These are phyloP conservation scores for Atractosteus spatula DNA, from an alignment of 2,113 vertebrate genomes.

Conservation along the genomic window DNA sequence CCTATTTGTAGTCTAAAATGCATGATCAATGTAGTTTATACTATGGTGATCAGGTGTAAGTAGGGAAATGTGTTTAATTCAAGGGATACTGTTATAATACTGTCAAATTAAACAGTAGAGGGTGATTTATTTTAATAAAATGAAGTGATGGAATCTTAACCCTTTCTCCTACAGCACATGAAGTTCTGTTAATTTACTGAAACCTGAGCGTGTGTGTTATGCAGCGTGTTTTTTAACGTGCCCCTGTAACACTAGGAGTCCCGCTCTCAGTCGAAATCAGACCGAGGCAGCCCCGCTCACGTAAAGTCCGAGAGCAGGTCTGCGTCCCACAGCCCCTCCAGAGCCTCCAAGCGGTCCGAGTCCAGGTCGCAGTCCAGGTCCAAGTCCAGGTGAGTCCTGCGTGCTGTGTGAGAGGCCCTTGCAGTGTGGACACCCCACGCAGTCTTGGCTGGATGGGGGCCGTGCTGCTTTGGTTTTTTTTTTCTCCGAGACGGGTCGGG, in stretches of 20 bases:
- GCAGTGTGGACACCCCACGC: no score
- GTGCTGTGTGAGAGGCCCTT: background rate
- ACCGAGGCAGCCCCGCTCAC: conserved; percentile 81
- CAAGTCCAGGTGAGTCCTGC: conserved; percentile 79
- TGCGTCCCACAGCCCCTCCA: conserved; percentile 80
- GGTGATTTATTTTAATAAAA: conserved; percentile 17
- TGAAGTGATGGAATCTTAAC: conserved; percentile 47
- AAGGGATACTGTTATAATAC: conserved; percentile 16
- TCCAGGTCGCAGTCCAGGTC: conserved; percentile 85
- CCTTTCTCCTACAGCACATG: conserved; percentile 51
- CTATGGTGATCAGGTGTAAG: conserved; percentile 79
- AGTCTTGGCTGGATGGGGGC: background rate
- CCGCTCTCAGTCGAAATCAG: conserved; percentile 88
- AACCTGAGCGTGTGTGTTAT: background rate
- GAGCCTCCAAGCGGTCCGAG: conserved; percentile 80
- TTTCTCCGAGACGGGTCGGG: no score
- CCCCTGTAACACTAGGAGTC: conserved; percentile 83
- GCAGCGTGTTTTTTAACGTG: conserved; percentile 41
- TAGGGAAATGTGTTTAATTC: conserved; percentile 57
- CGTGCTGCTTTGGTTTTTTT: background rate
- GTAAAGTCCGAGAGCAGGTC: conserved; percentile 89
- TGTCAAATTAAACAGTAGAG: conserved; percentile 26
- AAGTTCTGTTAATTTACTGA: conserved; percentile 9
- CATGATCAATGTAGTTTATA: conserved; percentile 83
- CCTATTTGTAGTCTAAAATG: conserved; percentile 84